Conservation (phyloP, 2,888 invertebrate species). For the Agriotes lineatus region DNA sequence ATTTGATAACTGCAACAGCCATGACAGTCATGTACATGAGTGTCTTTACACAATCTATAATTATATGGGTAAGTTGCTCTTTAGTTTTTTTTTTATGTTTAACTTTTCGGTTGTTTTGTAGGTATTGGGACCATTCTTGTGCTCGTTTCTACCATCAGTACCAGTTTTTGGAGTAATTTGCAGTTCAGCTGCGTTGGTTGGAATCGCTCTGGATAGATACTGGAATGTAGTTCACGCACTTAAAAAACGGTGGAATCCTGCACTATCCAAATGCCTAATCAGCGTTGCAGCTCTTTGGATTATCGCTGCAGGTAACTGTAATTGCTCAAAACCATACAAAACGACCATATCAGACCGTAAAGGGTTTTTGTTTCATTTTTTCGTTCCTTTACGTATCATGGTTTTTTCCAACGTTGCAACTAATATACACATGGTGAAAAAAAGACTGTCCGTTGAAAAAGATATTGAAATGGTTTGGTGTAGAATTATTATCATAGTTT, state of each 20-base stretch:
- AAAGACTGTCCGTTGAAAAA: too few relatives aligned
- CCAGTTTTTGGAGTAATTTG: conserved; percentile 68
- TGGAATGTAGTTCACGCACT: conserved; percentile 66
- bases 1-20: conserved; percentile 62
- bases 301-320: conserved; percentile 61
- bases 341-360: too few relatives aligned
- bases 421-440: too few relatives aligned
- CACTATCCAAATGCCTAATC: conserved; percentile 58
- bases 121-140: conserved; percentile 67
- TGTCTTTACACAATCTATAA: conserved; percentile 23
- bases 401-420: too few relatives aligned
- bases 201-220: conserved; percentile 71
- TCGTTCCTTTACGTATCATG: too few relatives aligned
- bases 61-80: conserved; percentile 61
- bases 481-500: too few relatives aligned
- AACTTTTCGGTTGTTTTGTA: conserved; percentile 51
- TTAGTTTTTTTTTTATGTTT: background rate
- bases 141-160: conserved; percentile 67
- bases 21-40: conserved; percentile 22
- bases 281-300: conserved; percentile 63
- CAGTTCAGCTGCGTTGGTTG: conserved; percentile 69
- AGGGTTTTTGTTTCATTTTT: too few relatives aligned
- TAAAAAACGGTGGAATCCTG: conserved; percentile 67
- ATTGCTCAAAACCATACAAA: too few relatives aligned
- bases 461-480: too few relatives aligned